These are phyloP conservation scores for Pollenia griseotomentosa DNA, from an alignment of 2,888 invertebrate species.

Conservation along the genomic window DNA sequence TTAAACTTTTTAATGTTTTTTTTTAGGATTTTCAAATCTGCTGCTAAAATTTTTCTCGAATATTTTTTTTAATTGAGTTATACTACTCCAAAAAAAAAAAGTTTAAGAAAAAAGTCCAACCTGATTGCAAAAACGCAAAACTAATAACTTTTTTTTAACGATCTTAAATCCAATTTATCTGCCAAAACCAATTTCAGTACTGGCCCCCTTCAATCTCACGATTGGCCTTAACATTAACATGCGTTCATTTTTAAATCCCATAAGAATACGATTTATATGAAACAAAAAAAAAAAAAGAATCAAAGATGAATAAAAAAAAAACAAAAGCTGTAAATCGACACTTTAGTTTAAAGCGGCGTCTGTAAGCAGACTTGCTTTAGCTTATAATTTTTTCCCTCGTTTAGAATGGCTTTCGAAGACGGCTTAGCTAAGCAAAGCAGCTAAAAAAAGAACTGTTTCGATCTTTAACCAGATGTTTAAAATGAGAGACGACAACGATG, in stretches of 20 bases:
- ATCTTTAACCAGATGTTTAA: slow-evolving; percentile 73
- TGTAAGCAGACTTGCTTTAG: slow-evolving; percentile 65
- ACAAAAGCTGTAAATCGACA: slow-evolving; percentile 75
- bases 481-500: slow-evolving; percentile 63
- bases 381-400: slow-evolving; percentile 28
- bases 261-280: slow-evolving; percentile 58
- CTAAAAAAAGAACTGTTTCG: slow-evolving; percentile 57
- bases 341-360: slow-evolving; percentile 75
- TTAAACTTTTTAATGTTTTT: too few relatives aligned
- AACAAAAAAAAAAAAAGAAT: slow-evolving; percentile 48
- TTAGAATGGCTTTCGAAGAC: slow-evolving; percentile 17
- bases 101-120: too few relatives aligned
- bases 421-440: background rate
- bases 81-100: too few relatives aligned
- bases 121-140: too few relatives aligned
- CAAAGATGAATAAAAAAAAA: slow-evolving; percentile 39
- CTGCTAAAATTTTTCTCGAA: too few relatives aligned
- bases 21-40: too few relatives aligned
- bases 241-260: slow-evolving; percentile 54
- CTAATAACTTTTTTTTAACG: too few relatives aligned
- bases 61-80: too few relatives aligned
- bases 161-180: too few relatives aligned
- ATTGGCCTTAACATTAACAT: slow-evolving; percentile 40
- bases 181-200: background rate
- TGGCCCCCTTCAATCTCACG: slow-evolving; percentile 19